Conservation (phyloP, 2,888 invertebrate genomes). For the Phengaris alcon region DNA sequence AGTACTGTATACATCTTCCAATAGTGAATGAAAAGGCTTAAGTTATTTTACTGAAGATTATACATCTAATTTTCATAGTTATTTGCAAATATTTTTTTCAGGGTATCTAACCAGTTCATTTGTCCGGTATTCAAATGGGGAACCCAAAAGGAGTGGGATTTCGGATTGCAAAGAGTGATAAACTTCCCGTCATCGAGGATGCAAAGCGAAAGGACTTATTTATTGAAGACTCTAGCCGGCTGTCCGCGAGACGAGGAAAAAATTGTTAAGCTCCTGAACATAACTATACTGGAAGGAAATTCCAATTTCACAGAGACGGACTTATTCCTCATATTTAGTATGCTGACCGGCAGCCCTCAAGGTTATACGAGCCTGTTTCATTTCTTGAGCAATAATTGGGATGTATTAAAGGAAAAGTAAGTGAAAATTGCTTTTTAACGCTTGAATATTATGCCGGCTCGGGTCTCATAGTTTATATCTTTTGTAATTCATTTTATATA, state of each 20-base stretch:
- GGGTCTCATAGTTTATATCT: not conserved
- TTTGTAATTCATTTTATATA: not conserved
- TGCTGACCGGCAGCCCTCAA: slow-evolving; percentile 84
- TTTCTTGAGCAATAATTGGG: slow-evolving; percentile 86
- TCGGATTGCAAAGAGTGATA: slow-evolving; percentile 86
- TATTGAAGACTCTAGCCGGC: slow-evolving; percentile 87
- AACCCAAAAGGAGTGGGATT: slow-evolving; percentile 88
- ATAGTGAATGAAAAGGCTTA: too few relatives aligned
- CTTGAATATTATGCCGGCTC: slow-evolving; percentile 2
- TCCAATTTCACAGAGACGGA: slow-evolving; percentile 88
- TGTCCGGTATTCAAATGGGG: slow-evolving; percentile 92
- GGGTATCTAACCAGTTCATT: slow-evolving; percentile 86
- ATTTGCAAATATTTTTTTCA: slow-evolving; percentile 49
- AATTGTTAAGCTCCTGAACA: slow-evolving; percentile 81
- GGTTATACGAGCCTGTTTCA: slow-evolving; percentile 86
- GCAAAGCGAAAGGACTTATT: slow-evolving; percentile 86
- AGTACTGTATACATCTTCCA: too few relatives aligned
- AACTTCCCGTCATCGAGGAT: slow-evolving; percentile 85
- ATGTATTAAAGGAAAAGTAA: slow-evolving; percentile 82
- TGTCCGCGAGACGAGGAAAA: slow-evolving; percentile 86
- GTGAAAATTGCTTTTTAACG: slow-evolving; percentile 39
- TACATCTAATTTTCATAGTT: not conserved
- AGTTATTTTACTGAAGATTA: not conserved
- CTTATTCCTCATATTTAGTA: slow-evolving; percentile 85
- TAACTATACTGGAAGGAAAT: slow-evolving; percentile 84